Evolutionary conservation across 2,797 vertebrate species (phyloP), one percentile per base, ranked within the genome.

Genomic region (Taenioides sp.): DNA sequence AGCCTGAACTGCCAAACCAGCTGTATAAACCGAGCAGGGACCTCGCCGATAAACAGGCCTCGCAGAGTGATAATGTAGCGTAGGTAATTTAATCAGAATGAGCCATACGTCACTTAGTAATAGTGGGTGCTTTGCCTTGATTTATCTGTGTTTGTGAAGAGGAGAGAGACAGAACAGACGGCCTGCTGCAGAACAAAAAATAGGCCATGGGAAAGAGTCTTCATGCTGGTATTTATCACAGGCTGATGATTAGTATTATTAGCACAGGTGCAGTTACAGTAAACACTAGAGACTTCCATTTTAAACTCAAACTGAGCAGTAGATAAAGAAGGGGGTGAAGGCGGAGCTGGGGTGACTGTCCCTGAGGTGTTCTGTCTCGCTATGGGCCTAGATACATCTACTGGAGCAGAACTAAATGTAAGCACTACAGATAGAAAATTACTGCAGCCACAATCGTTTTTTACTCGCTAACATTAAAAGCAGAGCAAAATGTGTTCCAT

Each of bases 101-200:
- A 92, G 90, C 87, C 87, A 70, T 80, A 85, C 89, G 92, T 91
- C 91, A 91, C 86, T 88, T 87, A 88, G 87, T 93, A 91, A 93
- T 91, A 90, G 87, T 71, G 74, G 88, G 84, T 89, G 91, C 91
- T 93, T 92, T 91, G 84, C 86, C 72, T 84, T 93, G 92, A 93
- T 92, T 93, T 91, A 94, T 94, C 87, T 86, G 80, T 92, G 92
- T 94, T 94, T 93, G 88, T 84, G 70, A 79, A 90, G 86, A 80
- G 80, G 84, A 87, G 84, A 83, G 89, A 90, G 90, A 85, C 72
- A 34, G 69, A 88, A 84, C 91, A 92, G 88, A 92, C 81, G 88
- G 84, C 82, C 78, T 49, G 77, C 85, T 88, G 84, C 78, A 77
- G 76, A 67, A 74, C 78, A 90, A 62, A 90, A 92, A 93, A 89